A percentile compares a stretch with the other conserved stretches of the same genome.
Evolutionary conservation across 2,113 vertebrate species (phyloP).

Genomic region (Pycnonotus jocosus): DNA sequence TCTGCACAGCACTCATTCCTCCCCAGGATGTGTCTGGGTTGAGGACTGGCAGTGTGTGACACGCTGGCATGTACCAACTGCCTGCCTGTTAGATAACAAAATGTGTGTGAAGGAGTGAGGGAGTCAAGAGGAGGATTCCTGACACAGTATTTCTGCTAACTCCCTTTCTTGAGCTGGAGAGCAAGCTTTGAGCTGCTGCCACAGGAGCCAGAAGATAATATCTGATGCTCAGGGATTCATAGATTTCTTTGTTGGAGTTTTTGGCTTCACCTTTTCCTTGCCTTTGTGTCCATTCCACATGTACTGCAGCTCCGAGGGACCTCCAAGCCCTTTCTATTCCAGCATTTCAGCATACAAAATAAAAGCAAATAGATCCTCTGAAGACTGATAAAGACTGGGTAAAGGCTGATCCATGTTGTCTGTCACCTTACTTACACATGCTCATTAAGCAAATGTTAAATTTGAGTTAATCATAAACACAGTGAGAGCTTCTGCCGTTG

Average conservation of each 20-base stretch:
- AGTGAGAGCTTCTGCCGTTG: neutral
- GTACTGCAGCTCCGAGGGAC: neutral
- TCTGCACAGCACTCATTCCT: neutral
- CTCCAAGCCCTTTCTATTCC: neutral
- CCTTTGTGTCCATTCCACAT: neutral
- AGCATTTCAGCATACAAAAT: neutral
- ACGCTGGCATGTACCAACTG: neutral
- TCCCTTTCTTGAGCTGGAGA: neutral
- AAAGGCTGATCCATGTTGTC: neutral
- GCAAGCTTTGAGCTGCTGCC: neutral
- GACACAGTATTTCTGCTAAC: neutral
- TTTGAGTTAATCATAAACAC: neutral
- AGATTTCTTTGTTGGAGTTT: neutral
- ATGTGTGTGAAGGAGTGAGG: neutral
- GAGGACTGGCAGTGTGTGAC: neutral
- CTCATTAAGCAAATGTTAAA: neutral
- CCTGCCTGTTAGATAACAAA: neutral
- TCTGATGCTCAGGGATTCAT: neutral
- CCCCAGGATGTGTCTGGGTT: neutral
- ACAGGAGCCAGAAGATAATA: neutral
- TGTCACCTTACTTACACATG: neutral
- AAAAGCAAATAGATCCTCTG: rapidly evolving
- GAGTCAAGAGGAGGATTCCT: neutral
- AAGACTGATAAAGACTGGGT: neutral
- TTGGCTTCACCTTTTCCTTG: neutral